Evolutionary conservation across 2,113 vertebrate species (phyloP).

Genomic region (Podilymbus podiceps): DNA sequence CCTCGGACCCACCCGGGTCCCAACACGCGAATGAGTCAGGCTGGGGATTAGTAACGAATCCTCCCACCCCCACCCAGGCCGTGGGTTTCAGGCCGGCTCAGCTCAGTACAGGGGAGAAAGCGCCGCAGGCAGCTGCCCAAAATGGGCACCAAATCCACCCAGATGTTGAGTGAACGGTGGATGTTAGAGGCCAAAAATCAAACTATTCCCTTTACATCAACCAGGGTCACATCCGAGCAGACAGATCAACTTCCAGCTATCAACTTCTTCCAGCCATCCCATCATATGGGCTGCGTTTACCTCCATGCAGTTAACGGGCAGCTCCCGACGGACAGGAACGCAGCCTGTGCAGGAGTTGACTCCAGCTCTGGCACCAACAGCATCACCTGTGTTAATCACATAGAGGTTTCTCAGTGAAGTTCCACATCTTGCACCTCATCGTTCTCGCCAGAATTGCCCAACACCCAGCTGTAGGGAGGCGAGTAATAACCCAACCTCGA

Average conservation of each 20-base stretch:
- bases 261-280: background rate
- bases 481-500: background rate
- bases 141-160: background rate
- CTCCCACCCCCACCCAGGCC: background rate
- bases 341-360: background rate
- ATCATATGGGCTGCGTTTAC: background rate
- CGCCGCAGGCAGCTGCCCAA: background rate
- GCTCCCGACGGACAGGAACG: background rate
- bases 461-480: background rate
- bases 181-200: background rate
- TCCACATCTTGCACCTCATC: background rate
- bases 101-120: background rate
- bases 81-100: background rate
- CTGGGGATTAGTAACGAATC: background rate
- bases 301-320: fast-evolving
- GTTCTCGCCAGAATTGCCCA: background rate
- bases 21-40: background rate
- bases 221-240: background rate
- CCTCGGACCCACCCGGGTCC: background rate
- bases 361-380: background rate
- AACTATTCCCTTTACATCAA: background rate
- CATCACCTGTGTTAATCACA: background rate
- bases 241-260: background rate
- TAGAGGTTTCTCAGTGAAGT: background rate
- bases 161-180: background rate